These are phyloP conservation scores for Trachemys scripta DNA, from an alignment of 2,113 vertebrate genomes.

Conservation along the genomic window DNA sequence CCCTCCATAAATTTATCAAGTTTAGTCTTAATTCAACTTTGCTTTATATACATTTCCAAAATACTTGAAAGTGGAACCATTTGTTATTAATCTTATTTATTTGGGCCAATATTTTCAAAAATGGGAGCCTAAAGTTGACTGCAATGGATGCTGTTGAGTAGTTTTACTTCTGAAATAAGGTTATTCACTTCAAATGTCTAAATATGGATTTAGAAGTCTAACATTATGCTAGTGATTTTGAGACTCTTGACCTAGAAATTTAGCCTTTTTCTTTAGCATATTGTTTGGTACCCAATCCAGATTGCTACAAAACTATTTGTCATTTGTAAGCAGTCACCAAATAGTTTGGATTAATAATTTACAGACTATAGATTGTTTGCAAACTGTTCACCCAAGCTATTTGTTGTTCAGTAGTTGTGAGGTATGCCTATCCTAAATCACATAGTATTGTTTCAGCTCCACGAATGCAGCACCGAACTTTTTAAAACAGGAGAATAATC, in stretches of 20 bases:
- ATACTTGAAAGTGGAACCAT: background rate
- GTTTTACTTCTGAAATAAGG: background rate
- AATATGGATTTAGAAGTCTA: background rate
- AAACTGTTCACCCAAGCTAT: background rate
- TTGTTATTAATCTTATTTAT: background rate
- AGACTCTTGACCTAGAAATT: rapidly evolving
- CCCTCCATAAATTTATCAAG: too few relatives aligned
- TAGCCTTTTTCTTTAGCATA: background rate
- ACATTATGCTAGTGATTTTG: background rate
- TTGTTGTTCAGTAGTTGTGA: background rate
- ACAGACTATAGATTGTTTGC: background rate
- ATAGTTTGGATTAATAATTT: background rate
- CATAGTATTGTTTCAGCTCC: background rate
- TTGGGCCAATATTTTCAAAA: background rate
- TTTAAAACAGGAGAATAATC: background rate
- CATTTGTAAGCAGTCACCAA: background rate
- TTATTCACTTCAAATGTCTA: background rate
- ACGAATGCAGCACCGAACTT: background rate
- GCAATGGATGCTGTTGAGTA: background rate
- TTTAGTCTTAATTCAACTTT: background rate
- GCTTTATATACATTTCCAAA: background rate
- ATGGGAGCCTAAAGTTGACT: background rate
- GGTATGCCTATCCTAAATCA: background rate
- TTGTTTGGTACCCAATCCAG: background rate
- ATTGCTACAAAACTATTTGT: background rate